phyloP scores from a whole-genome alignment of 2,113 vertebrate species.

The Gobius niger region DNA sequence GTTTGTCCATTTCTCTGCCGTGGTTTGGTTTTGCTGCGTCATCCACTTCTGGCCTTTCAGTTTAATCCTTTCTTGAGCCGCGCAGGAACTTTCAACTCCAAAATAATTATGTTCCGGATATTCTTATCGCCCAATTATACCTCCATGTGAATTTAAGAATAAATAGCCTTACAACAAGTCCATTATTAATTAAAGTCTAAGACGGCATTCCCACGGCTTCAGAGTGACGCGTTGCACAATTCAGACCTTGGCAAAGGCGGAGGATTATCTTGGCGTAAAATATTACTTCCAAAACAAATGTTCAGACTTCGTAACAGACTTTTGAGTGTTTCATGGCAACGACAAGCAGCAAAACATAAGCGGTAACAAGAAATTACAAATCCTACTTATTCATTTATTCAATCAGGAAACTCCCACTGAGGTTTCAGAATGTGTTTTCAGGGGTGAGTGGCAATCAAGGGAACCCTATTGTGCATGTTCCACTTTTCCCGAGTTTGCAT shows the following conservation, averaged over 20 bases:
- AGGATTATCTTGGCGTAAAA: constrained; percentile 35
- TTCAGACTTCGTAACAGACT: background rate
- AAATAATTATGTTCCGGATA: background rate
- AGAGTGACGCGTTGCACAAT: constrained; percentile 17
- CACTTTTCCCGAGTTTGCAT: no score
- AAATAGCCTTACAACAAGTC: background rate
- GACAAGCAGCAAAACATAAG: background rate
- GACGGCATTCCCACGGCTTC: background rate
- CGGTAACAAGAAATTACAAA: no score
- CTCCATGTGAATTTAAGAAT: background rate
- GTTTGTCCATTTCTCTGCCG: no score
- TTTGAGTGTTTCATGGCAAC: constrained; percentile 16
- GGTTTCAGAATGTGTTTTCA: no score
- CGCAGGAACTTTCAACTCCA: background rate
- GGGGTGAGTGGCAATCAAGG: no score
- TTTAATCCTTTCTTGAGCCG: background rate
- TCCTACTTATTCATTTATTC: no score
- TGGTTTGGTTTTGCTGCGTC: no score
- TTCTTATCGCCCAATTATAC: background rate
- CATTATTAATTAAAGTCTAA: background rate
- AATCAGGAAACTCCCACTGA: no score
- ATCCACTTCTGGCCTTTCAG: background rate
- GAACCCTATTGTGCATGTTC: no score
- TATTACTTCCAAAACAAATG: background rate
- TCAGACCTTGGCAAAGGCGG: constrained; percentile 17